A percentile compares a stretch with the other conserved stretches of the same genome.
Evolutionary conservation across 2,797 vertebrate species (phyloP).

Genomic region (Aythya fuligula): DNA sequence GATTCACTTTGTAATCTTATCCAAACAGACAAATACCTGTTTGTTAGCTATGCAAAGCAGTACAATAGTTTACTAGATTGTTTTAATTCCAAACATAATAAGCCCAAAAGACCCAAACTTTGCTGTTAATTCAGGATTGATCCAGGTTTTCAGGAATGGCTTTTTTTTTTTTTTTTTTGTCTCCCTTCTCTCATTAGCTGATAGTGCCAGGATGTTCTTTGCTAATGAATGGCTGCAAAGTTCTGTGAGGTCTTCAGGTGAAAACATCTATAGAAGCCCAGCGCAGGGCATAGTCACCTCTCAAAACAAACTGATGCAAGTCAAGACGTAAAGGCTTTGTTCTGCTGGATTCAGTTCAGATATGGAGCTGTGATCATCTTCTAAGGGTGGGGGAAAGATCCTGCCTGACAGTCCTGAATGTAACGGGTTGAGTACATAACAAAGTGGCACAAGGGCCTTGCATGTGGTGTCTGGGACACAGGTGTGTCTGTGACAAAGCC

Average conservation of each 20-base stretch:
- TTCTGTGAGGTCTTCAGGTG: neutral
- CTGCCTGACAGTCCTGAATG: neutral
- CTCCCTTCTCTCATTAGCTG: slow-evolving; percentile 26
- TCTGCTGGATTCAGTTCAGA: neutral
- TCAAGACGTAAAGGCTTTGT: neutral
- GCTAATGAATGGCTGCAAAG: slow-evolving; percentile 23
- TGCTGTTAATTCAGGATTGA: slow-evolving; percentile 21
- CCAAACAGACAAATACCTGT: neutral
- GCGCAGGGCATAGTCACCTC: neutral
- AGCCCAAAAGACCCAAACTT: neutral
- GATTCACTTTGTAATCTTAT: neutral
- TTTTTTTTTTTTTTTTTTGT: slow-evolving; percentile 21
- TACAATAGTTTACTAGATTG: neutral
- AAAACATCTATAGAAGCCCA: neutral
- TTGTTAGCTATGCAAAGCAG: slow-evolving; percentile 16
- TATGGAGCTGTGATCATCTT: neutral
- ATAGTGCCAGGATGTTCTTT: slow-evolving; percentile 1
- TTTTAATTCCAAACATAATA: slow-evolving; percentile 13
- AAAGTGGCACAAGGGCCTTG: fast-evolving
- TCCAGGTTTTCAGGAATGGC: neutral
- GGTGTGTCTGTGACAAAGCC: neutral
- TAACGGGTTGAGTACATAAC: neutral
- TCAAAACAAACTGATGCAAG: neutral
- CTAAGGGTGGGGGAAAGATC: neutral
- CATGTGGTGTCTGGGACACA: neutral